Evolutionary conservation across 2,888 invertebrate species (phyloP).

Genomic region (Aleiodes leptofemur): DNA sequence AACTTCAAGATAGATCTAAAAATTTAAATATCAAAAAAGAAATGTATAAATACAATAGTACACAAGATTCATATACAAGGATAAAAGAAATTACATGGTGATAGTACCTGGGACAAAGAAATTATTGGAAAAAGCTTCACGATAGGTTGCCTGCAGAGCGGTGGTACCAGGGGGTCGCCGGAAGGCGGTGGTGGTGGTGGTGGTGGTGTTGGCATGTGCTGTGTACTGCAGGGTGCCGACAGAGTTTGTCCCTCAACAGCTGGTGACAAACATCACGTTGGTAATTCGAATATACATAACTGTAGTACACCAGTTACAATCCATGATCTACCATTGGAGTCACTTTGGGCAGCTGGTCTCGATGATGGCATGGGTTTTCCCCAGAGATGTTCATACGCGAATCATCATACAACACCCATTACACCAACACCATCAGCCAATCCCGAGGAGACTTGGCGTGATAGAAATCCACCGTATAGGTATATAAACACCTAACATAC

Average conservation of each 20-base stretch:
- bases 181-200: constrained; percentile 61
- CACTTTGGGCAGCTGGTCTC: constrained; percentile 73
- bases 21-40: background rate
- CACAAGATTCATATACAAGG: background rate
- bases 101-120: constrained; percentile 45
- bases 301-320: constrained; percentile 48
- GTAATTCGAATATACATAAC: constrained; percentile 54
- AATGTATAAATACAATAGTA: constrained; percentile 32
- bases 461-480: constrained; percentile 65
- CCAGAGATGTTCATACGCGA: constrained; percentile 68
- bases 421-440: constrained; percentile 56
- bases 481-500: constrained; percentile 43
- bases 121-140: constrained; percentile 63
- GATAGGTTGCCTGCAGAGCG: constrained; percentile 73
- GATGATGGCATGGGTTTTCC: constrained; percentile 73
- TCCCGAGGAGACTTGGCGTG: constrained; percentile 67
- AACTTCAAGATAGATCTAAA: constrained; percentile 9
- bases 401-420: constrained; percentile 62
- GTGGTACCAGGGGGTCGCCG: constrained; percentile 65
- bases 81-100: constrained; percentile 3
- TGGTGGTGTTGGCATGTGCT: constrained; percentile 67
- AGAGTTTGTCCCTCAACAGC: constrained; percentile 68
- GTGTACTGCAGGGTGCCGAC: constrained; percentile 72
- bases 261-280: constrained; percentile 62
- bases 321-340: constrained; percentile 69